Base-by-base conservation (phyloP, 2,888 invertebrate species). In the Leucoma salicis region DNA sequence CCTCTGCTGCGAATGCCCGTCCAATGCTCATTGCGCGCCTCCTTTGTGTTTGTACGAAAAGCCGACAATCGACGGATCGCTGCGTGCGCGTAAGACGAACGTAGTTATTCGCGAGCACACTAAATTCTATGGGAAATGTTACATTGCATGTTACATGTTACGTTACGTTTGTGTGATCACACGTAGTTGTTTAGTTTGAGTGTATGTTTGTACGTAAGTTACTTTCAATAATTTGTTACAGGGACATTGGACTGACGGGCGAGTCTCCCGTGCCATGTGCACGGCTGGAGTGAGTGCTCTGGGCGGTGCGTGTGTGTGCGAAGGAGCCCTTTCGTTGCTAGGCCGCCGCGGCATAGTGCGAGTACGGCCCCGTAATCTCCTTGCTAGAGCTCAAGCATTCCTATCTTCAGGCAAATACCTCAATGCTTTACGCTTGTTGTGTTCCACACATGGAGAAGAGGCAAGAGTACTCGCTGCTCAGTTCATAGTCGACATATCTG, bases 231-330 rank as follows among this genome's bases (percentile, higher is more conserved):
- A 21, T 15, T 28, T 31, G 3, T 69, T 67, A 12, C 93, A 97
- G 88, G 99, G 96, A 0, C 88, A 98, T 28, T 97, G 98, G 48
- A 99, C 99, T 0, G 99, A 99, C 4, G 98, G 99, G 0, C 97
- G 97, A 72, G 99, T 94, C 58, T 91, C 95, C 47, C 90, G 90
- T 2, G 92, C 92, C 0, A 86, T 92, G 74, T 90, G 91, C 28
- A 70, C 84, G 38, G 92, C 92, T 0, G 92, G 92, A 0, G 90
- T 85, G 3, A 90, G 91, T 60, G 92, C 92, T 0, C 57, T 90
- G 14, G 90, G 83, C 0, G 90, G 90, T 21, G 82, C 80, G 1
- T 77, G 81, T 53, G 78, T 79, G 60, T 73, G 90, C 2, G 92
- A 92, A 35, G 91, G 91, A 15, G 85, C 90, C 16, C 87, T 93